Percentiles rank a stretch among this genome's conserved stretches.
Conservation (phyloP, 2,113 vertebrate genomes). For the Heterocephalus glaber region DNA sequence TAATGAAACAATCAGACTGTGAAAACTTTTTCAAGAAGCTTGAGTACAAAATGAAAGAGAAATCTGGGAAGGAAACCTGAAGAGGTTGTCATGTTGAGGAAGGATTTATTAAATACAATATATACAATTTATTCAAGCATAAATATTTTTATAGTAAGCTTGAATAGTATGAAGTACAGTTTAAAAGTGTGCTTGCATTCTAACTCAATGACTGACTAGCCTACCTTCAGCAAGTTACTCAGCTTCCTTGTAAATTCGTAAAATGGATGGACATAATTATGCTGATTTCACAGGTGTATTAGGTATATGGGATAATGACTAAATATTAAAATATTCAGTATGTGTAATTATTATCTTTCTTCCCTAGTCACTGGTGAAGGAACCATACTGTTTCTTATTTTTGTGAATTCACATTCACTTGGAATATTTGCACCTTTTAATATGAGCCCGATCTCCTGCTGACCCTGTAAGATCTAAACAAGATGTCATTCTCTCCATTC, state of each 20-base stretch:
- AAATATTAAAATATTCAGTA: background rate
- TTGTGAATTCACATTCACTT: background rate
- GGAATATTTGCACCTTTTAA: background rate
- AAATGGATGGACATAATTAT: background rate
- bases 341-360: background rate
- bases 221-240: slow-evolving; percentile 20
- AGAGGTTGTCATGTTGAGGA: background rate
- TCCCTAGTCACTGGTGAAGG: background rate
- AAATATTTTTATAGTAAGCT: background rate
- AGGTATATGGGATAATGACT: background rate
- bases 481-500: background rate
- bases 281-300: background rate
- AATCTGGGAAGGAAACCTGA: background rate
- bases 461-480: background rate
- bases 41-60: background rate
- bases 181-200: background rate
- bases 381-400: background rate
- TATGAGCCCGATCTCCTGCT: background rate
- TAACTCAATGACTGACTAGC: background rate
- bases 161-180: background rate
- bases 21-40: background rate
- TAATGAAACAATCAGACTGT: background rate
- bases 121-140: background rate
- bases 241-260: background rate
- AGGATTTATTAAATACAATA: background rate